Conservation (phyloP, 2,888 invertebrate species). For the Tipula confusa region DNA sequence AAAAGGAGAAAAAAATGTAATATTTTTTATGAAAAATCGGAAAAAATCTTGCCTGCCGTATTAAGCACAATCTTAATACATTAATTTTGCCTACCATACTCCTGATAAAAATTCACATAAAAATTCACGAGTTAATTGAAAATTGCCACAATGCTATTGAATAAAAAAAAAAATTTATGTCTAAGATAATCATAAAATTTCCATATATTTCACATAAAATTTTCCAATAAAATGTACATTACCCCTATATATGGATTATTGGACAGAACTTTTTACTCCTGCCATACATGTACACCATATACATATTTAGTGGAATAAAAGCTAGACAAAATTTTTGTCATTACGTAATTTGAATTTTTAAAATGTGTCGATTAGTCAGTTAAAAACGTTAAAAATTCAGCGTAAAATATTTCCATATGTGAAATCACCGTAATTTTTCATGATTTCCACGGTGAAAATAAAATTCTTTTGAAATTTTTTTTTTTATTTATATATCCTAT, state of each 20-base stretch:
- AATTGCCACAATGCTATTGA: background rate
- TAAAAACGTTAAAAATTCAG: background rate
- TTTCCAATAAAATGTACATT: background rate
- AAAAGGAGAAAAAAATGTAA: too few species aligned
- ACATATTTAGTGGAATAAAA: background rate
- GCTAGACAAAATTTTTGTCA: background rate
- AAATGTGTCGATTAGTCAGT: background rate
- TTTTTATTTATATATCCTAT: background rate
- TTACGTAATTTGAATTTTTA: background rate
- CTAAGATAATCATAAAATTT: conserved; percentile 9
- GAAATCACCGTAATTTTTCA: background rate
- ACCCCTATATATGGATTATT: background rate
- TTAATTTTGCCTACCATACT: too few species aligned
- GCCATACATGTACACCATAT: background rate
- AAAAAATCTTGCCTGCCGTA: too few species aligned
- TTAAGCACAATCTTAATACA: too few species aligned
- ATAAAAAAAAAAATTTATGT: background rate
- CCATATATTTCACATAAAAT: background rate
- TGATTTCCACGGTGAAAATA: background rate
- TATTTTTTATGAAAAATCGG: too few species aligned
- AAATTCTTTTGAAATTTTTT: background rate
- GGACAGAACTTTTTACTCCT: background rate
- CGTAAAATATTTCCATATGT: background rate
- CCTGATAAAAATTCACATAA: background rate
- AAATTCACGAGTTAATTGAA: background rate